Conservation (phyloP, 1,140 invertebrate genomes). For the Drosophila seguyi region DNA sequence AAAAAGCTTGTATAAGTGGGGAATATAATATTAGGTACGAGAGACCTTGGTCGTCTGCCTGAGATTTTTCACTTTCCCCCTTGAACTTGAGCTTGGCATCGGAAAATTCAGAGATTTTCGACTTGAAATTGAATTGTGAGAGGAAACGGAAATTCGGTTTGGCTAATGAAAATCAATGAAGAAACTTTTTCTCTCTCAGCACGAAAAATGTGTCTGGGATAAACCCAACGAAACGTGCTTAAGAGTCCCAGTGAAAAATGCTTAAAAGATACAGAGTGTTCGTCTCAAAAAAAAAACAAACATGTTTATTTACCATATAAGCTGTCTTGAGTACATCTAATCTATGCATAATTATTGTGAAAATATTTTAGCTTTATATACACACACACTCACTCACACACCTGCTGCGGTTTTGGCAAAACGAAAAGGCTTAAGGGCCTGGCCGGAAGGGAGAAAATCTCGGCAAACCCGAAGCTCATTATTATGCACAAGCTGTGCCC, state of each 20-base stretch:
- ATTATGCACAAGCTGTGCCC: constrained; percentile 71
- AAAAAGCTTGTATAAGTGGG: constrained; percentile 25
- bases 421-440: constrained; percentile 39
- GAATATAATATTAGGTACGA: constrained; percentile 34
- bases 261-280: background rate
- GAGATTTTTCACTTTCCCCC: constrained; percentile 31
- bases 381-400: constrained; percentile 10
- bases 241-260: constrained; percentile 3
- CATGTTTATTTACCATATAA: constrained; percentile 26
- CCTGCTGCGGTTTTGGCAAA: constrained; percentile 32
- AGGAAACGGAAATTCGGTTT: constrained; percentile 64
- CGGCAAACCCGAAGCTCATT: constrained; percentile 54
- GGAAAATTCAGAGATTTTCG: constrained; percentile 42
- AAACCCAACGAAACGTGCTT: constrained; percentile 44
- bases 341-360: constrained; percentile 49
- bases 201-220: constrained; percentile 51
- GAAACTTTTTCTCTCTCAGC: constrained; percentile 9
- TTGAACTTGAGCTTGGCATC: constrained; percentile 69
- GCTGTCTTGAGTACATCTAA: constrained; percentile 25
- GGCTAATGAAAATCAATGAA: constrained; percentile 68
- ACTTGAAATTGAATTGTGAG: constrained; percentile 22
- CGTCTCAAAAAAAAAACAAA: constrained; percentile 8
- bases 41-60: constrained; percentile 19
- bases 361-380: constrained; percentile 30
- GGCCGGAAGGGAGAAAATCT: constrained; percentile 35